Evolutionary conservation across 2,797 vertebrate genomes (phyloP).

Genomic region (Ispidina picta): DNA sequence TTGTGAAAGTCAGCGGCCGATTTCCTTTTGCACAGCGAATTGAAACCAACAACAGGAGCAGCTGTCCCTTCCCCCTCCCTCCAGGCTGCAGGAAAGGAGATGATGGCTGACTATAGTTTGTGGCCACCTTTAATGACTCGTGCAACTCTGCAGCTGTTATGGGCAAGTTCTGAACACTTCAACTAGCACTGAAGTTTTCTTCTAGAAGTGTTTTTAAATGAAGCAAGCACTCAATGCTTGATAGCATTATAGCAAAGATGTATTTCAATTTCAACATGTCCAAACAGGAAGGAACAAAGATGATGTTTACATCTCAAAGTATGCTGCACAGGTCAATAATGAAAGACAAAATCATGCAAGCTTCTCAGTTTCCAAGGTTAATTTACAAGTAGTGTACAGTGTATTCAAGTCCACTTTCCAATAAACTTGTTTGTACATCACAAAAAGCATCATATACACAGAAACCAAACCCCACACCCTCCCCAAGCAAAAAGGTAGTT

Average conservation of each 20-base stretch:
- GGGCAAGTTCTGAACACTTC: neutral
- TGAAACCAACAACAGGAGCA: neutral
- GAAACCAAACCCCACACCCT: neutral
- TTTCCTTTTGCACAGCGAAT: neutral
- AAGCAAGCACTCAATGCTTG: neutral
- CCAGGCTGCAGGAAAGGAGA: neutral
- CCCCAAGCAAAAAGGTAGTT: neutral
- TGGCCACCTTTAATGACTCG: neutral
- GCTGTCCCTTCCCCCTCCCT: neutral
- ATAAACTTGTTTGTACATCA: neutral
- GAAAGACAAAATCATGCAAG: neutral
- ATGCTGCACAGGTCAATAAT: neutral
- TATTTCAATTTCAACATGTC: neutral
- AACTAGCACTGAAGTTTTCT: neutral
- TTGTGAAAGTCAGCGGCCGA: neutral
- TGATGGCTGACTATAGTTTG: neutral
- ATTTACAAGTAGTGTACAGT: neutral
- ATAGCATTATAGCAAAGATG: neutral
- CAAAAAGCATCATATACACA: neutral
- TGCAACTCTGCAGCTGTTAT: neutral
- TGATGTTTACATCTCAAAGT: neutral
- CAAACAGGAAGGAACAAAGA: neutral
- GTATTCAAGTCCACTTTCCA: neutral
- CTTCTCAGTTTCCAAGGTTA: neutral
- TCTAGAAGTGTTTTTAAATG: neutral